Evolutionary conservation across 2,888 invertebrate species (phyloP).

Genomic region (Caenorhabditis angaria): DNA sequence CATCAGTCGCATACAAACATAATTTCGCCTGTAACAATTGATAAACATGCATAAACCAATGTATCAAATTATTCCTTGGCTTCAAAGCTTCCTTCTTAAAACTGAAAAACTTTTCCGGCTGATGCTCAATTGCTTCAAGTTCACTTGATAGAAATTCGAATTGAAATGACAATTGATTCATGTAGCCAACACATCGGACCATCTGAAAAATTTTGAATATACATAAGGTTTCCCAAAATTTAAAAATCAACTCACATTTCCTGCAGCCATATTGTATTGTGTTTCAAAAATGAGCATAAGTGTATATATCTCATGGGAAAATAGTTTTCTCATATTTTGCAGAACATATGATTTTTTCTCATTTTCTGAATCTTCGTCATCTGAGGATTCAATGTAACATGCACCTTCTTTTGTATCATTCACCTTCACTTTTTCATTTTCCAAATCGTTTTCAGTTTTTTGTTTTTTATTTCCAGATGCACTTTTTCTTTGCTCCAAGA

Average conservation of each 20-base stretch:
- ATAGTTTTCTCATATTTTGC: slow-evolving; percentile 26
- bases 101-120: slow-evolving; percentile 4
- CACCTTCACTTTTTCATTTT: background rate
- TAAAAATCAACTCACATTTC: slow-evolving; percentile 27
- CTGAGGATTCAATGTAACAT: background rate
- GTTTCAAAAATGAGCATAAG: slow-evolving; percentile 25
- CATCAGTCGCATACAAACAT: slow-evolving; percentile 18
- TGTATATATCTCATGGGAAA: slow-evolving; percentile 20
- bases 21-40: slow-evolving; percentile 22
- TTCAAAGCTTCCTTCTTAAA: background rate
- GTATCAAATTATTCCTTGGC: slow-evolving; percentile 9
- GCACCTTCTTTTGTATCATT: background rate
- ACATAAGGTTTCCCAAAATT: background rate
- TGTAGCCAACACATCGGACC: slow-evolving; percentile 26
- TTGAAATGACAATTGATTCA: slow-evolving; percentile 10
- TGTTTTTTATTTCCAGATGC: background rate
- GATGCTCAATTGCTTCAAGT: slow-evolving; percentile 1
- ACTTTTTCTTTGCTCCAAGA: background rate
- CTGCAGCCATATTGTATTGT: slow-evolving; percentile 22
- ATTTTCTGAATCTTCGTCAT: background rate
- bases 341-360: slow-evolving; percentile 4
- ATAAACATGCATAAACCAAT: slow-evolving; percentile 21
- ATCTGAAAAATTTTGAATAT: slow-evolving; percentile 19
- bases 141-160: slow-evolving; percentile 2
- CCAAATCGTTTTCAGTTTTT: background rate